Evolutionary conservation across 2,797 vertebrate species (phyloP).

Genomic region (Adrianichthys oophorus): DNA sequence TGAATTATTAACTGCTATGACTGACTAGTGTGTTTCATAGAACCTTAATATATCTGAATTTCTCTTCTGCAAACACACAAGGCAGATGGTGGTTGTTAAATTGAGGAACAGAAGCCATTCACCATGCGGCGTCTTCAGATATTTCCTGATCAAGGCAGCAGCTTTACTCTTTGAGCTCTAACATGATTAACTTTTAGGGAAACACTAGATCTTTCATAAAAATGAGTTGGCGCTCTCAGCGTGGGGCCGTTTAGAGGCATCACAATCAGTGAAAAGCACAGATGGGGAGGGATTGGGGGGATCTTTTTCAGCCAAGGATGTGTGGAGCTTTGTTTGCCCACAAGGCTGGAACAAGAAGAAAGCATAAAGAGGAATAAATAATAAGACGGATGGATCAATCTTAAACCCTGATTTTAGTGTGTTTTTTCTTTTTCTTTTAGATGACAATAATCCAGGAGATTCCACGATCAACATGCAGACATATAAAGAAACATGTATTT

Average conservation of each 20-base stretch:
- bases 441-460: no score
- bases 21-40: no score
- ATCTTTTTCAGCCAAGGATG: slow-evolving; percentile 32
- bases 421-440: no score
- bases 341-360: neutral
- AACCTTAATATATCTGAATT: no score
- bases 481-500: no score
- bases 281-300: neutral
- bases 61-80: no score
- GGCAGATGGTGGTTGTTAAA: no score
- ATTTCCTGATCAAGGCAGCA: slow-evolving; percentile 64
- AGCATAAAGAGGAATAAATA: slow-evolving; percentile 2
- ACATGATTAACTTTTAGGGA: slow-evolving; percentile 75
- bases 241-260: slow-evolving; percentile 59
- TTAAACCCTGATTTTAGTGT: no score
- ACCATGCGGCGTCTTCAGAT: slow-evolving; percentile 57
- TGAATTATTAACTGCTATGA: no score
- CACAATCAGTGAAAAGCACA: slow-evolving; percentile 54
- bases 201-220: slow-evolving; percentile 68
- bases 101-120: slow-evolving; percentile 20
- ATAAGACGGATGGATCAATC: no score
- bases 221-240: slow-evolving; percentile 54
- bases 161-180: slow-evolving; percentile 66
- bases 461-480: no score
- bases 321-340: slow-evolving; percentile 35